Percentiles rank a stretch among this genome's conserved stretches.
Evolutionary conservation across 2,888 invertebrate species (phyloP).

Genomic region (Stenchaetothrips biformis): DNA sequence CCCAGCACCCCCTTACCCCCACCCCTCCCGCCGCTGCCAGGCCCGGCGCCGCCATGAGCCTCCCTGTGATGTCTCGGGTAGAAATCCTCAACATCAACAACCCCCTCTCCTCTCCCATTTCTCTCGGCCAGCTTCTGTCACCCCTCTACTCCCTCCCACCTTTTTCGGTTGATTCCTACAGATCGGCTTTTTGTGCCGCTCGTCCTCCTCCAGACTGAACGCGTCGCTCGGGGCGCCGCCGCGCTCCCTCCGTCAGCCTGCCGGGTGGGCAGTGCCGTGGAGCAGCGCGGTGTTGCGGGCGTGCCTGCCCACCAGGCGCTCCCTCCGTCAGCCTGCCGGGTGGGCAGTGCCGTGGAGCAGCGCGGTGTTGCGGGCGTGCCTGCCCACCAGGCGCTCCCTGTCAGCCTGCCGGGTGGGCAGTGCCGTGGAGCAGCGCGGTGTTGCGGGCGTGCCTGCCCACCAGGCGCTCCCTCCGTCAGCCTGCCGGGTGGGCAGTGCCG

Average conservation of each 20-base stretch:
- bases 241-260: neutral
- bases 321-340: neutral
- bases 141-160: neutral
- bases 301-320: too few species aligned
- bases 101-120: too few species aligned
- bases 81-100: too few species aligned
- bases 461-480: neutral
- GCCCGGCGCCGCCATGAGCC: too few species aligned
- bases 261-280: neutral
- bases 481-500: neutral
- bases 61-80: too few species aligned
- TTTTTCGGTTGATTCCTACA: conserved; percentile 34
- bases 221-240: neutral
- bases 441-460: neutral
- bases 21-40: too few species aligned
- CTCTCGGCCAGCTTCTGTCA: neutral
- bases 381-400: conserved; percentile 46
- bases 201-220: too few species aligned
- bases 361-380: conserved; percentile 32
- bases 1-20: too few species aligned
- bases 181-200: conserved; percentile 36
- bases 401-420: conserved; percentile 38
- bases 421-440: neutral
- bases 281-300: too few species aligned
- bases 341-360: neutral